Conservation (phyloP, 2,797 vertebrate species). For the Glossophaga mutica region DNA sequence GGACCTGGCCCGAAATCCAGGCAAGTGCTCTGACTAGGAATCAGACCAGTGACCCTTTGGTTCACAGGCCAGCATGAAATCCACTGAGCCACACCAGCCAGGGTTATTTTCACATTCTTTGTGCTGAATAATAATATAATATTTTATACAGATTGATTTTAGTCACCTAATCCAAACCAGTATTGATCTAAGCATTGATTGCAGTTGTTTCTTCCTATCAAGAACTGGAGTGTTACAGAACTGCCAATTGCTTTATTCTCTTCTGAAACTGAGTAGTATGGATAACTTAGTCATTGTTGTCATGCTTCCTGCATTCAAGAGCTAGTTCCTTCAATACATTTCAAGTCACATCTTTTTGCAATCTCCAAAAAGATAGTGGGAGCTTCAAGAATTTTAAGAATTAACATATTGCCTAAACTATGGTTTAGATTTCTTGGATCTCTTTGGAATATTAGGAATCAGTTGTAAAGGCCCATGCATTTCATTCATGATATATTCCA, state of each 20-base stretch:
- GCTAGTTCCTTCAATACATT: neutral
- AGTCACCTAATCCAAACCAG: neutral
- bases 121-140: neutral
- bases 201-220: neutral
- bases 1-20: no score
- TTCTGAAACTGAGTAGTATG: neutral
- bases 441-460: neutral
- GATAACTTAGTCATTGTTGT: neutral
- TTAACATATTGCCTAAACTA: neutral
- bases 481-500: neutral
- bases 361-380: neutral
- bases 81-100: no score
- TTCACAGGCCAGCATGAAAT: no score
- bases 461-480: neutral
- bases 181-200: neutral
- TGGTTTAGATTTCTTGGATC: neutral
- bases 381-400: neutral
- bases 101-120: neutral
- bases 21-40: no score
- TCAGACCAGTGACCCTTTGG: no score
- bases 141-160: neutral
- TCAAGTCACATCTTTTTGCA: neutral
- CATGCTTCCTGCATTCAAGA: neutral
- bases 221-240: neutral
- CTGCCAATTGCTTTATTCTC: neutral